These are phyloP conservation scores for Phasianus colchicus DNA, from an alignment of 2,113 vertebrate species.

Conservation along the genomic window DNA sequence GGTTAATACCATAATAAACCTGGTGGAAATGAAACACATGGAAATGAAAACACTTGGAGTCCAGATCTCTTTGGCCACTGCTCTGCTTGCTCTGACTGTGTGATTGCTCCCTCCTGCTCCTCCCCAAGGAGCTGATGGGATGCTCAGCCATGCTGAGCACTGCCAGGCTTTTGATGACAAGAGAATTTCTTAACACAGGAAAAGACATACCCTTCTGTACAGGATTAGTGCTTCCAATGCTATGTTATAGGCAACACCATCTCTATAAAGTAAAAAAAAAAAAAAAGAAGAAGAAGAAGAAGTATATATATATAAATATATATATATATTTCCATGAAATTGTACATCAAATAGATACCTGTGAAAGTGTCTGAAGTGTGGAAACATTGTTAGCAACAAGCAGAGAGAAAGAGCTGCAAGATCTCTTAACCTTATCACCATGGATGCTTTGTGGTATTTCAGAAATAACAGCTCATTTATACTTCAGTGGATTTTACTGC, in stretches of 20 bases:
- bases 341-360: background rate
- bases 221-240: background rate
- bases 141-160: background rate
- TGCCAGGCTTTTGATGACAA: background rate
- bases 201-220: background rate
- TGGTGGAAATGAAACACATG: background rate
- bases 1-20: background rate
- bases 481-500: slow-evolving; percentile 6
- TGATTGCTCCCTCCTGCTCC: background rate
- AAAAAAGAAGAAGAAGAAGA: too few relatives aligned
- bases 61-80: background rate
- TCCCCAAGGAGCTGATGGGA: background rate
- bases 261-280: background rate
- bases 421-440: background rate
- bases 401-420: background rate
- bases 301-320: background rate
- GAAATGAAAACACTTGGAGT: background rate
- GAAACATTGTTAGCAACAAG: background rate
- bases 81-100: background rate
- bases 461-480: background rate
- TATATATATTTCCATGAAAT: background rate
- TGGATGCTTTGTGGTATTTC: background rate
- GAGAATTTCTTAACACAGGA: background rate
- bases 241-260: background rate
- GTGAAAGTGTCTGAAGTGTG: background rate